Conservation (phyloP, 2,113 vertebrate species). For the Asarcornis scutulata region DNA sequence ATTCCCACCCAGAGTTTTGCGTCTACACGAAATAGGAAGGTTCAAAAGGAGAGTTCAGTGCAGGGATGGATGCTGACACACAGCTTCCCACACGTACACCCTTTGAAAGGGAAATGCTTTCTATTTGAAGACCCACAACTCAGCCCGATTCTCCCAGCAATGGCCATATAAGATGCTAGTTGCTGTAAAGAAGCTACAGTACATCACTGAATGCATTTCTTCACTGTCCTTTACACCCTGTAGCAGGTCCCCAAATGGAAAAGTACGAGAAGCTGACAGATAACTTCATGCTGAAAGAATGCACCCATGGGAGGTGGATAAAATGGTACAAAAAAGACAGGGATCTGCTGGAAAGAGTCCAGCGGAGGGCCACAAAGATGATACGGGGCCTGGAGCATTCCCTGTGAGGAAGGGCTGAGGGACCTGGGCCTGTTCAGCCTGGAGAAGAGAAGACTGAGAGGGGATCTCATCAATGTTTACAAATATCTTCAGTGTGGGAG, state of each 20-base stretch:
- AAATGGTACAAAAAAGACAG: background rate
- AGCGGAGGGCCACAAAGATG: too few species aligned
- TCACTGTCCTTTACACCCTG: background rate
- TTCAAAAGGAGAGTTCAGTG: background rate
- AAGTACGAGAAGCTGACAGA: background rate
- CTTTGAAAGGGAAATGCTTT: background rate
- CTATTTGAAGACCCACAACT: background rate
- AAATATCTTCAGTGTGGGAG: too few species aligned
- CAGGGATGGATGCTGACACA: background rate
- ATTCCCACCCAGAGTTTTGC: background rate
- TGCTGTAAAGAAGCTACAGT: background rate
- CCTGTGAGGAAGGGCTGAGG: too few species aligned
- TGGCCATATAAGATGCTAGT: background rate
- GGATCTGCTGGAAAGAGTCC: too few species aligned
- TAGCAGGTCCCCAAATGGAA: background rate
- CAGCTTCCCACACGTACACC: background rate
- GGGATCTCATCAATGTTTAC: too few species aligned
- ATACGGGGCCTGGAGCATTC: too few species aligned
- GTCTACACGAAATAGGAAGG: background rate
- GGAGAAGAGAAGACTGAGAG: too few species aligned
- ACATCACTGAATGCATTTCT: background rate
- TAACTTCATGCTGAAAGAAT: background rate
- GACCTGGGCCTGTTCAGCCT: too few species aligned
- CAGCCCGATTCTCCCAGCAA: background rate
- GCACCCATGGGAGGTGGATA: rapidly evolving